Percentiles rank a stretch among this genome's conserved stretches.
Evolutionary conservation across 1,140 invertebrate genomes (phyloP).

Genomic region (Eupristina koningsbergeri): DNA sequence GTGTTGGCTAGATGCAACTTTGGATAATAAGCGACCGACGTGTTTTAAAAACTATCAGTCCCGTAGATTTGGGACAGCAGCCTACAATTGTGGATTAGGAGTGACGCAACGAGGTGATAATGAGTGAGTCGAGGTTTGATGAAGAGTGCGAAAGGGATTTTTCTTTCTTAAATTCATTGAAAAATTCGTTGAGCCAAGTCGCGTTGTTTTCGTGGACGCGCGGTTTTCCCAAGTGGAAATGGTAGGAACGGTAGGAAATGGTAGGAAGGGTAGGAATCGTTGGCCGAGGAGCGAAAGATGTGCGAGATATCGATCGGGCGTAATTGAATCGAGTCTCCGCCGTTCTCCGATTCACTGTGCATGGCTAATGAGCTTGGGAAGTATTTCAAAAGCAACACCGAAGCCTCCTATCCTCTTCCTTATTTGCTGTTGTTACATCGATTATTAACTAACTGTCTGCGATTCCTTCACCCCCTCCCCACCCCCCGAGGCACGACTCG

Average conservation of each 20-base stretch:
- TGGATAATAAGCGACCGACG: too few relatives aligned
- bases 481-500: background rate
- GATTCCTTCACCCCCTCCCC: background rate
- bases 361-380: conserved; percentile 47
- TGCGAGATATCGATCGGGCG: conserved; percentile 30
- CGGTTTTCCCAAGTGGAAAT: background rate
- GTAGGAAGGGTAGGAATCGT: background rate
- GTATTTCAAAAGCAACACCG: conserved; percentile 44
- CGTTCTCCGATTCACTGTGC: conserved; percentile 15
- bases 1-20: too few relatives aligned
- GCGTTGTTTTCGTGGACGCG: too few relatives aligned
- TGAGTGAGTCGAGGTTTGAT: too few relatives aligned
- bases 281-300: conserved; percentile 18
- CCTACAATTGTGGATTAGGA: too few relatives aligned
- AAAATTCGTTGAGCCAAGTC: too few relatives aligned
- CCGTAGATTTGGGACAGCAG: too few relatives aligned
- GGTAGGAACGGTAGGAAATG: background rate
- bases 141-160: too few relatives aligned
- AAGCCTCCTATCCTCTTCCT: conserved; percentile 11
- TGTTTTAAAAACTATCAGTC: too few relatives aligned
- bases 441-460: conserved; percentile 33
- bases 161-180: too few relatives aligned
- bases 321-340: conserved; percentile 34
- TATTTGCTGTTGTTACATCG: conserved; percentile 9
- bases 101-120: too few relatives aligned